Conservation (phyloP, 2,113 vertebrate species). For the Toxotes jaculatrix region DNA sequence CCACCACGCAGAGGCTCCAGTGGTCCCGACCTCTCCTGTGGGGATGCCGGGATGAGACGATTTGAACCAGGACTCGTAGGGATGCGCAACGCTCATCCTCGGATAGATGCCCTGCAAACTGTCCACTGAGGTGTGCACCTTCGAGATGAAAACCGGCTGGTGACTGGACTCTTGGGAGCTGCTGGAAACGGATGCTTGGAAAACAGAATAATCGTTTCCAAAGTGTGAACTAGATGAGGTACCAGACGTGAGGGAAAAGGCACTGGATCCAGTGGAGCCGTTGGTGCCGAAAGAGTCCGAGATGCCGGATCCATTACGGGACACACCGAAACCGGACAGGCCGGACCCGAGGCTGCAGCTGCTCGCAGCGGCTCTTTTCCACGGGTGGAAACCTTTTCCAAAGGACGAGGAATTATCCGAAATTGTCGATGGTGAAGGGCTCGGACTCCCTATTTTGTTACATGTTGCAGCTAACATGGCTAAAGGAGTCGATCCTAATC, state of each 20-base stretch:
- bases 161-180: constrained; percentile 89
- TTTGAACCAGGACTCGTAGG: constrained; percentile 96
- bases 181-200: constrained; percentile 89
- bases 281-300: constrained; percentile 93
- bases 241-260: constrained; percentile 94
- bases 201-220: constrained; percentile 96
- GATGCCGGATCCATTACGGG: constrained; percentile 88
- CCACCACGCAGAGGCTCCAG: constrained; percentile 94
- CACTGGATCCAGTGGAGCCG: constrained; percentile 91
- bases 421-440: constrained; percentile 93
- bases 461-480: constrained; percentile 99
- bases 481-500: constrained; percentile 97
- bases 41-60: constrained; percentile 93
- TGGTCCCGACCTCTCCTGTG: constrained; percentile 88
- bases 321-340: constrained; percentile 88
- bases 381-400: constrained; percentile 96
- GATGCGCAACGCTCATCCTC: constrained; percentile 93
- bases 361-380: constrained; percentile 90
- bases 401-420: constrained; percentile 94
- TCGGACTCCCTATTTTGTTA: constrained; percentile 98
- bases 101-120: constrained; percentile 95
- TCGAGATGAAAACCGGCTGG: constrained; percentile 97
- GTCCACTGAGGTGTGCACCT: constrained; percentile 97
- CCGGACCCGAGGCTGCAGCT: constrained; percentile 93
- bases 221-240: constrained; percentile 90